Evolutionary conservation across 1,140 invertebrate species (phyloP).

Genomic region (Trachymyrmex cornetzi): DNA sequence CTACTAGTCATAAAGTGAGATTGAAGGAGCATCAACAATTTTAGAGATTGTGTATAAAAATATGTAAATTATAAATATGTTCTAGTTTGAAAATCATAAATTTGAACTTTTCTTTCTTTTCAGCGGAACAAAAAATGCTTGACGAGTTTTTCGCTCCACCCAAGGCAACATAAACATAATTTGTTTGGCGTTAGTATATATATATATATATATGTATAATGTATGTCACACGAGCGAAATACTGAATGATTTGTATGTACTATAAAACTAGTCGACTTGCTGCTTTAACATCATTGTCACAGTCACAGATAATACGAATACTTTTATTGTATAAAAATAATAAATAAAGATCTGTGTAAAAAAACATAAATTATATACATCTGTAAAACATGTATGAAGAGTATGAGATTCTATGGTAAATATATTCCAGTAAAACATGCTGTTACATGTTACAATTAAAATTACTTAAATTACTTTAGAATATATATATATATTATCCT

Average conservation of each 20-base stretch:
- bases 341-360: constrained; percentile 62
- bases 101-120: constrained; percentile 62
- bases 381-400: not conserved
- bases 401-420: not conserved
- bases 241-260: constrained; percentile 48
- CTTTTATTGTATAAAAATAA: constrained; percentile 47
- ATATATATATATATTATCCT: not conserved
- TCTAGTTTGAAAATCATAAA: constrained; percentile 28
- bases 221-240: not conserved
- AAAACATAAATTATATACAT: not conserved
- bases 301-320: constrained; percentile 16
- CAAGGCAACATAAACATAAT: constrained; percentile 33
- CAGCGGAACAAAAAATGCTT: constrained; percentile 71
- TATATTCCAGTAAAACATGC: not conserved
- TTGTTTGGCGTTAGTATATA: constrained; percentile 48
- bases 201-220: not conserved
- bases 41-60: not conserved
- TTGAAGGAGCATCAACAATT: not conserved
- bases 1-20: not conserved
- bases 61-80: constrained; percentile 11
- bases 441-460: not conserved
- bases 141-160: constrained; percentile 41
- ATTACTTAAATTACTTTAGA: not conserved
- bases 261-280: constrained; percentile 10
- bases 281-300: constrained; percentile 6